Evolutionary conservation across 2,888 invertebrate genomes (phyloP).

Genomic region (Apotomis betuletana): DNA sequence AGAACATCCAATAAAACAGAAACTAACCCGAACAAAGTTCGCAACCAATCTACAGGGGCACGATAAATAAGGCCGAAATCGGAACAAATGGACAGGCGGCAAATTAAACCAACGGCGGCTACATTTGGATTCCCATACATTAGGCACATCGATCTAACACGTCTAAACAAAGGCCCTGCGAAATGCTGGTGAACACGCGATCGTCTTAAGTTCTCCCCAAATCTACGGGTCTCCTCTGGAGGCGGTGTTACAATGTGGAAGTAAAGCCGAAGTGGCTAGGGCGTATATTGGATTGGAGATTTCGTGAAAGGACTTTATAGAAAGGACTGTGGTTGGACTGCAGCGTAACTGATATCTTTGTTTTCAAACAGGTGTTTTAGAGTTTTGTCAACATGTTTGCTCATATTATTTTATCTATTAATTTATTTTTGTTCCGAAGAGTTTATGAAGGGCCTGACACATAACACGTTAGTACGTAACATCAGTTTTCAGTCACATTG

Average conservation of each 20-base stretch:
- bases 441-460: too few species aligned
- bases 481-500: too few species aligned
- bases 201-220: conserved; percentile 65
- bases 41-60: conserved; percentile 64
- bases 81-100: conserved; percentile 81
- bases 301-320: conserved; percentile 37
- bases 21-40: conserved; percentile 39
- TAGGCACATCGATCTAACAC: conserved; percentile 80
- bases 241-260: conserved; percentile 11
- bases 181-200: conserved; percentile 77
- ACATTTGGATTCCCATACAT: conserved; percentile 79
- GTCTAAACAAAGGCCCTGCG: conserved; percentile 74
- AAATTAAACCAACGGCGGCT: conserved; percentile 74
- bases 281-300: conserved; percentile 29
- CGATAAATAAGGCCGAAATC: conserved; percentile 80
- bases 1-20: conserved; percentile 45
- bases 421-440: too few species aligned
- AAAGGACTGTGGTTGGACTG: conserved; percentile 29
- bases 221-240: conserved; percentile 42
- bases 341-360: conserved; percentile 33
- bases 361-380: conserved; percentile 12
- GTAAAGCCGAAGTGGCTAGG: conserved; percentile 15
- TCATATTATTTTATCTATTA: too few species aligned
- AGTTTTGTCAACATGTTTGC: not conserved
- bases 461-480: too few species aligned